Percentiles rank a stretch among this genome's conserved stretches.
These are phyloP conservation scores for Nannoperca obscura DNA, from an alignment of 2,797 vertebrate species.

Conservation along the genomic window DNA sequence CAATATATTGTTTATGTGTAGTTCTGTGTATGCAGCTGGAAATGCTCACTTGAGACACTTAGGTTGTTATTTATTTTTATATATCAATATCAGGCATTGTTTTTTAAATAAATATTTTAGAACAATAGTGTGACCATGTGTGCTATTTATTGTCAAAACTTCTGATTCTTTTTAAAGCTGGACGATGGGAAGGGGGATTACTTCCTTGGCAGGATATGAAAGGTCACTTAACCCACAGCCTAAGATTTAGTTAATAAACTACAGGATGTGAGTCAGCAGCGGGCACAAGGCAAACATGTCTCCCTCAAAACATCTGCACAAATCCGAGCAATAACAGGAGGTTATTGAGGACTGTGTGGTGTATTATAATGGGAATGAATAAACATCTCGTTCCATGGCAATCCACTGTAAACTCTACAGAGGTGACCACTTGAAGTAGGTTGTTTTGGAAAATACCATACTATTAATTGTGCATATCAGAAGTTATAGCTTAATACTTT, in stretches of 20 bases:
- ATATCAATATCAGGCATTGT: slow-evolving; percentile 26
- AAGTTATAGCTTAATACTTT: slow-evolving; percentile 17
- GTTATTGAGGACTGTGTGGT: not conserved
- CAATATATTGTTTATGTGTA: slow-evolving; percentile 31
- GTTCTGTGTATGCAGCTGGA: slow-evolving; percentile 56
- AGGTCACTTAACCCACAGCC: slow-evolving; percentile 37
- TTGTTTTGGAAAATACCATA: slow-evolving; percentile 1
- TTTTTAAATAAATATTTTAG: slow-evolving; percentile 60
- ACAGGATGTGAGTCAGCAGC: slow-evolving; percentile 61
- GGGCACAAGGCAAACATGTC: slow-evolving; percentile 45
- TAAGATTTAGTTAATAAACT: slow-evolving; percentile 62
- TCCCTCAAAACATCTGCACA: slow-evolving; percentile 44
- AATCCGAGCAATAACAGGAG: slow-evolving; percentile 26
- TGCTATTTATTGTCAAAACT: slow-evolving; percentile 21
- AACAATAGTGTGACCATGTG: slow-evolving; percentile 33
- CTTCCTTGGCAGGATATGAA: slow-evolving; percentile 52
- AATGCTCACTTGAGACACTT: slow-evolving; percentile 11
- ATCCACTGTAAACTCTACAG: not conserved
- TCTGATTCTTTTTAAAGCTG: slow-evolving; percentile 9
- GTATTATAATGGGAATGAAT: not conserved
- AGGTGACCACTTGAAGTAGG: not conserved
- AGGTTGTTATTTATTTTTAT: slow-evolving; percentile 76
- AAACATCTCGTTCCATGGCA: not conserved
- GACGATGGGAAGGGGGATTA: slow-evolving; percentile 11
- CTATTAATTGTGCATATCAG: not conserved